Base-by-base conservation (phyloP, 2,888 invertebrate genomes). In the Aleiodes leptofemur region DNA sequence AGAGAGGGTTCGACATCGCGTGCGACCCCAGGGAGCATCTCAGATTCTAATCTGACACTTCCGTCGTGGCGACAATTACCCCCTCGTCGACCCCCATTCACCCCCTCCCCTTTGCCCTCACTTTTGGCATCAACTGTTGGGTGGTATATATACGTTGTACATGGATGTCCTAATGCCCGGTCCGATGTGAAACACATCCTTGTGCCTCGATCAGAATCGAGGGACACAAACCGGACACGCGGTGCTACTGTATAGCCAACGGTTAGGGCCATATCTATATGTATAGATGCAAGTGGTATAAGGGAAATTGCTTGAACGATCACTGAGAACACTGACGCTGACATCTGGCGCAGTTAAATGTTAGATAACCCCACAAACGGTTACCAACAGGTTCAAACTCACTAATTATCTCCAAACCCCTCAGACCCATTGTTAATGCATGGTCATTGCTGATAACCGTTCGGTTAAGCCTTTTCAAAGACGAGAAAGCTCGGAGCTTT, bases 21-120 rank as follows among this genome's bases (percentile, higher is more conserved):
- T 82, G 82, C 78, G 74, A 73, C 71, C 82, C 79, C 80, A 68
- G 81, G 84, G 85, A 86, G 83, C 86, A 87, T 88, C 88, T 88
- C 87, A 86, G 88, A 88, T 88, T 86, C 82, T 85, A 86, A 88
- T 88, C 88, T 86, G 85, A 86, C 87, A 87, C 86, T 88, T 88
- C 88, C 88, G 87, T 85, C 86, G 83, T 83, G 82, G 78, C 82
- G 80, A 83, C 86, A 86, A 86, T 86, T 86, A 84, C 84, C 83
- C 80, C 77, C 76, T 75, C 57, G 76, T 72, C 64, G 74, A 71
- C 74, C 76, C 59, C 72, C 34, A 43, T 69, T 38, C 23, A 16
- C 7, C 23, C n/a, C 31, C 51, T 31, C 50, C 29, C n/a, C 29
- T 4, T 8, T n/a, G 5, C 23, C n/a, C 68, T n/a, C 68, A 29